Base-by-base conservation (phyloP, 2,113 vertebrate species). In the Lophochroa leadbeateri region DNA sequence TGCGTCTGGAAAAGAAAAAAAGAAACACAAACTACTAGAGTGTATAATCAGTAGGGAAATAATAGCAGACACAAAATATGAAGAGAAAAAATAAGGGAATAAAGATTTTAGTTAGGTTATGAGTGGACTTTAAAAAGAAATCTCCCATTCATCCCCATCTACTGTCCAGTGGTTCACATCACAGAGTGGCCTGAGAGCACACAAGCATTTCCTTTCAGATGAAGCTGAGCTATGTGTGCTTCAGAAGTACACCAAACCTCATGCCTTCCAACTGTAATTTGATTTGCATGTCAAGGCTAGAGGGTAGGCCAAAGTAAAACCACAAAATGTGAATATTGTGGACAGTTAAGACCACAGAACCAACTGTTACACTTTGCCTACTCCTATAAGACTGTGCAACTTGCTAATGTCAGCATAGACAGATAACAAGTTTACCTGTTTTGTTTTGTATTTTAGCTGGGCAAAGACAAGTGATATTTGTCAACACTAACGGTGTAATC, bases 1-100 rank as follows among this genome's bases (percentile, higher is more conserved):
- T 58, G 37, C 1, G 0, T 20, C 33, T 29, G 12, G 0, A 4
- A 31, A 29, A 17, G 25, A 37, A 21, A 20, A 20, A 46, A 68
- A 69, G n/a, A 79, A 80, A 44, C 24, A 13, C 25, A n/a, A 52
- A 14, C 10, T 25, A 28, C 25, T 72, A 0, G 72, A 83, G 27
- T 28, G 27, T 35, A 12, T 57, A 65, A 44, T 63, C 19, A 18
- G 7, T 61, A 13, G 44, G 8, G 16, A 55, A 49, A 58, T 49
- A 83, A 41, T 5, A 75, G 15, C 28, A 67, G 43, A 70, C 19
- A 25, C 39, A 43, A 64, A 63, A 78, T 16, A 24, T 3, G 15
- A 71, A 57, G 19, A 64, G 11, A 71, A 46, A 53, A 70, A 44
- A 2, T 1, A 25, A 46, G 15, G 5, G 1, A 72, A 21, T 55